A percentile compares a stretch with the other conserved stretches of the same genome.
Conservation (phyloP, 2,113 vertebrate genomes). For the Silurus asotus region DNA sequence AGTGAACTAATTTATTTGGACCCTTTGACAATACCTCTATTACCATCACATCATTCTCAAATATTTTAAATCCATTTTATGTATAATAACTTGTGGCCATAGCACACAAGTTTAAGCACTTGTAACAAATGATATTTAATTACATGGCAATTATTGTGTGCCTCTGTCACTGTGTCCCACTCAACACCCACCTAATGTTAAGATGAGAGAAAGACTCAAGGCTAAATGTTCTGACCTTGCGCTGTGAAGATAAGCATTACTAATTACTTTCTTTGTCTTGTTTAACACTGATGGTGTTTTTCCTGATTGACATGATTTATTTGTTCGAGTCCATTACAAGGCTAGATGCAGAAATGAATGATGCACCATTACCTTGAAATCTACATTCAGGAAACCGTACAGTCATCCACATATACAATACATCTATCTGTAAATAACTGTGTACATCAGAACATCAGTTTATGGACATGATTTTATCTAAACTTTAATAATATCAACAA, state of each 20-base stretch:
- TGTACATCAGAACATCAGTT: background rate
- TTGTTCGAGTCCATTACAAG: conserved; percentile 1
- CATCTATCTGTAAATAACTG: background rate
- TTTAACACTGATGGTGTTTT: conserved; percentile 5
- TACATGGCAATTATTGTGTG: background rate
- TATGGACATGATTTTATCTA: background rate
- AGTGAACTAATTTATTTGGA: background rate
- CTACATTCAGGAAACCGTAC: background rate
- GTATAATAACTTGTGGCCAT: background rate
- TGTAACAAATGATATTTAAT: background rate
- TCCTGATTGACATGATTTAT: background rate
- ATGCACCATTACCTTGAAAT: background rate
- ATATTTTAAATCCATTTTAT: background rate
- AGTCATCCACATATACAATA: background rate
- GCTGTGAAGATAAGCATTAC: conserved; percentile 17
- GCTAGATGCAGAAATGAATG: background rate
- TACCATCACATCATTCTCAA: background rate
- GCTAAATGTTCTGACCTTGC: conserved; percentile 22
- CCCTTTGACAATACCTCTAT: background rate
- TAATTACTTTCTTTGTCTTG: background rate
- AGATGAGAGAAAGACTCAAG: background rate
- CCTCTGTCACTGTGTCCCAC: background rate
- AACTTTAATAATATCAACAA: background rate
- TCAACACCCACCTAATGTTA: background rate
- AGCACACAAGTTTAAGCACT: background rate